A percentile compares a stretch with the other conserved stretches of the same genome.
phyloP scores from a whole-genome alignment of 2,797 vertebrate species.

The Chloroceryle inda region DNA sequence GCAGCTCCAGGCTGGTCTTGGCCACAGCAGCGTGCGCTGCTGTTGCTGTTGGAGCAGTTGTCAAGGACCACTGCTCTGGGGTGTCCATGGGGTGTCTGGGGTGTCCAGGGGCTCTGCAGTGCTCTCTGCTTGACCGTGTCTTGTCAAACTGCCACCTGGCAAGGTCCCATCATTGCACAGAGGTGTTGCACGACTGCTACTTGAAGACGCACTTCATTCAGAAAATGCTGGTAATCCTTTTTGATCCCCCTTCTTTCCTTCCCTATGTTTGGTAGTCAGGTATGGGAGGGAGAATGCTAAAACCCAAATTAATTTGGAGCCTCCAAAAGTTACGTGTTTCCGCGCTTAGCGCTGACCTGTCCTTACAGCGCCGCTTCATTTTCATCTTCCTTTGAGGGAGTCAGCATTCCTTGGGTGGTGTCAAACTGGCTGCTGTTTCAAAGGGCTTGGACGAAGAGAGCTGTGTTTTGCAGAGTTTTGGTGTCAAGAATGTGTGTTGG shows the following conservation, averaged over 20 bases:
- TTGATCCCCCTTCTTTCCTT: background rate
- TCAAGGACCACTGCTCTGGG: background rate
- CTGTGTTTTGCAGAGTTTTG: background rate
- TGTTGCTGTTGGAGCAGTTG: background rate
- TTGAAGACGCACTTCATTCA: background rate
- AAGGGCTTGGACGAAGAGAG: fast-evolving
- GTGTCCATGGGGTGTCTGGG: too few species aligned
- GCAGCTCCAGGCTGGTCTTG: fast-evolving
- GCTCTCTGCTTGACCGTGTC: background rate
- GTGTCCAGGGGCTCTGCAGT: too few species aligned
- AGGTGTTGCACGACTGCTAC: background rate
- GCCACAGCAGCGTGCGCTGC: fast-evolving
- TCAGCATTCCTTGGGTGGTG: background rate
- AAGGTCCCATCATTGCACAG: too few species aligned
- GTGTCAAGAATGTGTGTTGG: background rate
- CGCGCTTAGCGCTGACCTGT: background rate
- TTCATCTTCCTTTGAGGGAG: background rate
- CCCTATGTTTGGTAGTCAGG: background rate
- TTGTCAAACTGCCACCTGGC: background rate
- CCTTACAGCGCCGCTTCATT: background rate
- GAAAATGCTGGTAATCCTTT: too few species aligned
- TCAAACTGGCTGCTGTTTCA: background rate
- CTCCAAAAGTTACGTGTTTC: fast-evolving
- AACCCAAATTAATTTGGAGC: background rate
- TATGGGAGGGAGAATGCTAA: background rate